Evolutionary conservation across 2,888 invertebrate genomes (phyloP).

Genomic region (Philaethria dido): DNA sequence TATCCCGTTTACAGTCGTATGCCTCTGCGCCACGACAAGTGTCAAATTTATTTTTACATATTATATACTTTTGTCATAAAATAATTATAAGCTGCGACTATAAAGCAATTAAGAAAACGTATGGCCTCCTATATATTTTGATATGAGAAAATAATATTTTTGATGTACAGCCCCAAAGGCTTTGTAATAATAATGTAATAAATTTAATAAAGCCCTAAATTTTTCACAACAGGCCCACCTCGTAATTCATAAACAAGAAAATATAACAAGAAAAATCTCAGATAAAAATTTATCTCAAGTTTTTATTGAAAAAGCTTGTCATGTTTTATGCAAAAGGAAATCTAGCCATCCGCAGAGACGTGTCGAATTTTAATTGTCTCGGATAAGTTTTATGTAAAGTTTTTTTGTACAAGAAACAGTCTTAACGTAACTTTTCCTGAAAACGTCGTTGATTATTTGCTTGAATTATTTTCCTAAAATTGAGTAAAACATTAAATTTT

Average conservation of each 20-base stretch:
- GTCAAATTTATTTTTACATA: no score
- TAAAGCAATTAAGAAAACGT: background rate
- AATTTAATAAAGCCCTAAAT: slow-evolving; percentile 23
- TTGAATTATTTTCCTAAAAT: background rate
- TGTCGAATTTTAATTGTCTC: slow-evolving; percentile 22
- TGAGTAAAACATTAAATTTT: background rate
- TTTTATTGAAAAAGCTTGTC: slow-evolving; percentile 22
- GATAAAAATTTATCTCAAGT: slow-evolving; percentile 22
- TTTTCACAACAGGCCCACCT: slow-evolving; percentile 20
- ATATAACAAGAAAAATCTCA: slow-evolving; percentile 7
- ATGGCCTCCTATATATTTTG: background rate
- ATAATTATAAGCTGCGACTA: no score
- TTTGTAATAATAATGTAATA: slow-evolving; percentile 21
- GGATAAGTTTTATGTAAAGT: slow-evolving; percentile 15
- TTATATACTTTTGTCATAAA: no score
- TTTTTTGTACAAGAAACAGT: background rate
- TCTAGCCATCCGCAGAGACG: slow-evolving; percentile 14
- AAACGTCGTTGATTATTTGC: background rate
- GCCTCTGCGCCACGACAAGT: no score
- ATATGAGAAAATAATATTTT: slow-evolving; percentile 7
- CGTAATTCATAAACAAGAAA: slow-evolving; percentile 25
- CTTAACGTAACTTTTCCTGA: background rate
- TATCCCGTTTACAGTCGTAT: no score
- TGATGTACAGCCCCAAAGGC: slow-evolving; percentile 7
- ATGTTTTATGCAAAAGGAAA: slow-evolving; percentile 32